Conservation (phyloP, 2,888 invertebrate species). For the Pristionchus exspectatus region DNA sequence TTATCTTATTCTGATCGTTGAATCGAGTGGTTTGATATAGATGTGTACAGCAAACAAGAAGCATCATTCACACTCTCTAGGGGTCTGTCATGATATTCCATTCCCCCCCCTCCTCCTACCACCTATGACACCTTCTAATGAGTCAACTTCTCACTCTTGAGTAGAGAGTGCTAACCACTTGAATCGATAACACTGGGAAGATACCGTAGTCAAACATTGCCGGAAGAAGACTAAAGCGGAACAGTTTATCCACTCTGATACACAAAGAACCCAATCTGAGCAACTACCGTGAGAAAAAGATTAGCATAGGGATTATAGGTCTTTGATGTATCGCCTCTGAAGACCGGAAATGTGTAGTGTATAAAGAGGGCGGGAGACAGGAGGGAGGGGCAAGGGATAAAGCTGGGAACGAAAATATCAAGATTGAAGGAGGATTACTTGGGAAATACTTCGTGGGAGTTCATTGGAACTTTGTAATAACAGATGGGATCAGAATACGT, state of each 20-base stretch:
- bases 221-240: slow-evolving; percentile 7
- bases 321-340: slow-evolving; percentile 45
- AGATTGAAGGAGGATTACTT: slow-evolving; percentile 34
- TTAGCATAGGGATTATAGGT: slow-evolving; percentile 38
- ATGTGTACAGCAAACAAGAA: slow-evolving; percentile 29
- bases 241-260: slow-evolving; percentile 48
- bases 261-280: slow-evolving; percentile 29
- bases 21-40: slow-evolving; percentile 37
- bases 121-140: slow-evolving; percentile 35
- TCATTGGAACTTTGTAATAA: neutral
- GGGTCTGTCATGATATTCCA: slow-evolving; percentile 5
- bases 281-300: slow-evolving; percentile 48
- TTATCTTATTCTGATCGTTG: neutral
- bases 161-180: slow-evolving; percentile 10
- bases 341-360: slow-evolving; percentile 43
- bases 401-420: slow-evolving; percentile 49
- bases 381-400: slow-evolving; percentile 25
- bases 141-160: slow-evolving; percentile 37
- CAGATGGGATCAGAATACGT: neutral
- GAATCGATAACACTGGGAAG: slow-evolving; percentile 44
- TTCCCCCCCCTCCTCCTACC: neutral
- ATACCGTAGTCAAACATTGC: slow-evolving; percentile 2
- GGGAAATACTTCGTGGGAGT: slow-evolving; percentile 10
- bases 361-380: slow-evolving; percentile 28
- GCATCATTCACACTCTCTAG: neutral